Evolutionary conservation across 2,797 vertebrate genomes (phyloP), one percentile per base, ranked within the genome.

Genomic region (Coilia nasus): DNA sequence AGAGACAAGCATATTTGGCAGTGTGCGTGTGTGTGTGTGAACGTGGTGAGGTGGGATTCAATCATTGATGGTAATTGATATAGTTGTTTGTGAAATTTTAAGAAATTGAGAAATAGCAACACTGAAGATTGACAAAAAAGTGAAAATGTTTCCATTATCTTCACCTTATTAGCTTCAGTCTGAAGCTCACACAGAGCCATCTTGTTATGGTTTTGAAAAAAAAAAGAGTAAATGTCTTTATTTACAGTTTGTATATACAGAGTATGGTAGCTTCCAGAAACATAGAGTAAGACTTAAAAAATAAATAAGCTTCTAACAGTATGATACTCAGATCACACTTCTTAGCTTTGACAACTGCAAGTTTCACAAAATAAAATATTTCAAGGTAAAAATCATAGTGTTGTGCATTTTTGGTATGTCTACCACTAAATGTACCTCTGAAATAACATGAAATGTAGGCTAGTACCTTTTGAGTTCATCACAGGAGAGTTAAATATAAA

Each of bases 181-280:
- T 5, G 15, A 71, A 17, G 28, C 25, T 41, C 15, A 15, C 31
- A 75, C 15, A 35, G 28, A 71, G 15, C 67, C 35, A 78, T 44
- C 35, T 78, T 78, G 71, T 6, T 85, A 80, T 54, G 25, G 35
- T 57, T 41, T 82, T 54, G 31, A 80, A 47, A 83, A 81, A 47
- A 83, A 81, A 81, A 82, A 82, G 84, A 82, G 81, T 47, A 86
- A n/a, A 87, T 11, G 57, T 86, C 83, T 89, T 90, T 92, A 92
- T 91, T 91, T 92, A 91, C 88, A 88, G 44, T 85, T 87, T 88
- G 84, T 71, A 89, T 88, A 86, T 84, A 89, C 83, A 88, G 85
- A 86, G 85, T 81, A 60, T 84, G 23, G 81, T 81, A 83, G 71
- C 21, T 78, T 78, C 31, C 31, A 78, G 71, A 78, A 44, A 1